Base-by-base conservation (phyloP, 2,113 vertebrate species). In the Lepus europaeus region DNA sequence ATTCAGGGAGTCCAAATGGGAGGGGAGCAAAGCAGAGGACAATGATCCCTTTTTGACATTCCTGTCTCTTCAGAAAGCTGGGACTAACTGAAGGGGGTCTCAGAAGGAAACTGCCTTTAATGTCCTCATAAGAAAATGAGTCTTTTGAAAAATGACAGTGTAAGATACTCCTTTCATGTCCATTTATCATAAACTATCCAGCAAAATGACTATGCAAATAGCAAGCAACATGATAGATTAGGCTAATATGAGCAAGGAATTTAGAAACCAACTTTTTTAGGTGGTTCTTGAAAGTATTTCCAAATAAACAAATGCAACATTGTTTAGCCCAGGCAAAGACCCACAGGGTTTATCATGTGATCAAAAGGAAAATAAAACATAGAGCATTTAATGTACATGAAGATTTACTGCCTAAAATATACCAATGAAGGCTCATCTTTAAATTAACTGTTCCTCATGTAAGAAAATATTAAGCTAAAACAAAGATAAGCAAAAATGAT, bases 161-260 rank as follows among this genome's bases (percentile, higher is more conserved):
- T 93, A 77, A 89, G 61, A 53, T 93, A 96, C 91, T 51, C 16
- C 25, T 78, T 91, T 83, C 56, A 63, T 61, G 87, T 91, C 33
- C 79, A 89, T 89, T 96, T 94, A 73, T 95, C 89, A 87, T 45
- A 68, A 94, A 83, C 61, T 92, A 84, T 76, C 83, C 36, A 80
- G 61, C 66, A 87, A 94, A 95, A 95, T 59, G 87, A 92, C 86
- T 90, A 78, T 70, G 72, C 78, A 92, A 87, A 94, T 92, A 84
- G 69, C 5, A 33, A 77, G 61, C 6, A 92, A 70, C 59, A 61
- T 86, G 85, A 93, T 87, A 66, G 49, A 84, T 89, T 91, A 90
- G 61, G 61, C 77, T 80, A 90, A 66, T 86, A 63, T 53, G 88
- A 87, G 74, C 93, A 83, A 92, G 63, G n/a, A 90, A 82, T 89